Evolutionary conservation across 1,140 invertebrate species (phyloP).

Genomic region (Caenorhabditis remanei): DNA sequence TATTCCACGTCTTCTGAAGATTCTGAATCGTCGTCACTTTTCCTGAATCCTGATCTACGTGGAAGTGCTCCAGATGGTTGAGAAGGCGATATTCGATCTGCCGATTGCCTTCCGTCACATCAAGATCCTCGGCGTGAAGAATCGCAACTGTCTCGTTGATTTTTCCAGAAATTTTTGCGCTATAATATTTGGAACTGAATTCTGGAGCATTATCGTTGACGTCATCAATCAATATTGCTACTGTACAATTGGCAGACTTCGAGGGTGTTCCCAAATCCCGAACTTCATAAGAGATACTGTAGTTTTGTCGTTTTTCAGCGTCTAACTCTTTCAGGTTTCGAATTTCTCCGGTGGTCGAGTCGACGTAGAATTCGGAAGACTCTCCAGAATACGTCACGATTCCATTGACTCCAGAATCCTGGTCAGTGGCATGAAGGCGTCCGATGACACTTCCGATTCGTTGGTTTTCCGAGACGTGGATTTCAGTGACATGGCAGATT

Average conservation of each 20-base stretch:
- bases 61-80: neutral
- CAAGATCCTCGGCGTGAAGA: constrained; percentile 18
- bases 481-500: neutral
- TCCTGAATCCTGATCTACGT: neutral
- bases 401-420: constrained; percentile 18
- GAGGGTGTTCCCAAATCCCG: constrained; percentile 16
- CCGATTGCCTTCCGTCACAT: neutral
- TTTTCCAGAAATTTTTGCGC: constrained; percentile 84
- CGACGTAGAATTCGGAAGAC: constrained; percentile 26
- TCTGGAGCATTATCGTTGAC: constrained; percentile 93
- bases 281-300: constrained; percentile 17
- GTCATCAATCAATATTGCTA: constrained; percentile 87
- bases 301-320: constrained; percentile 27
- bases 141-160: constrained; percentile 86
- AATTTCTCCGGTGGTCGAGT: neutral
- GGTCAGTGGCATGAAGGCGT: constrained; percentile 28
- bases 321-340: neutral
- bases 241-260: constrained; percentile 70
- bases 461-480: neutral
- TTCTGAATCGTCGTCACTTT: neutral
- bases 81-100: constrained; percentile 13
- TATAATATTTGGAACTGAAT: constrained; percentile 81
- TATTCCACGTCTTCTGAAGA: neutral
- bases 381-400: constrained; percentile 32
- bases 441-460: neutral